Evolutionary conservation across 2,113 vertebrate species (phyloP), one percentile per base, ranked within the genome.

Genomic region (Poeciliopsis prolifica): DNA sequence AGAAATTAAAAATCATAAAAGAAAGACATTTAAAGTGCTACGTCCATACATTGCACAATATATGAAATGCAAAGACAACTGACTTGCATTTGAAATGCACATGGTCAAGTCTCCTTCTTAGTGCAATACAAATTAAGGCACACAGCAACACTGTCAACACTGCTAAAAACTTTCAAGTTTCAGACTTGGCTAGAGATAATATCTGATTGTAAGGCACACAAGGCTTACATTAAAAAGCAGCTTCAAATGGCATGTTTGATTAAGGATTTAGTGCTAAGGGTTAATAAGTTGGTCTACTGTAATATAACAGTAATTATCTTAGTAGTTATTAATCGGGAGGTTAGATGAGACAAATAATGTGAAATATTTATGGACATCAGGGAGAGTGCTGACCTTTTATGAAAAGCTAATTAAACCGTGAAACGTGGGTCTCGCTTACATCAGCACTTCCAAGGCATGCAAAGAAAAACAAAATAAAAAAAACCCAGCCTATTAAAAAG

Each of bases 281-380:
- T 85, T 89, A 80, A 76, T 44, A 63, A 74, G 7, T 60, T 70
- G 29, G 13, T 74, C 68, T 87, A 87, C 82, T 69, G 75, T 70
- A 69, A 64, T 28, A 70, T 15, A 75, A 86, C 75, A 83, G 81
- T 85, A 86, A 72, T 68, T 40, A 76, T 51, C 0, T 69, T 33
- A 37, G 61, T 74, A 42, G 44, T 54, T 79, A 80, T 24, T 54
- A 35, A 80, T 76, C 31, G 69, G 73, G 44, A 72, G 29, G 70
- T 75, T 81, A 72, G 29, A 61, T 28, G 19, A 67, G 3, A 77
- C 28, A 82, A 70, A 72, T 65, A 61, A 68, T 40, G 51, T 74
- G 35, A 68, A 74, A 73, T 17, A 35, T 22, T 72, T 54, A 67
- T 10, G 17, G 30, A 28, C 42, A 79, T 29, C 1, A 80, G 19